phyloP scores from a whole-genome alignment of 2,797 vertebrate species.

The Acestrorhynchus altus region DNA sequence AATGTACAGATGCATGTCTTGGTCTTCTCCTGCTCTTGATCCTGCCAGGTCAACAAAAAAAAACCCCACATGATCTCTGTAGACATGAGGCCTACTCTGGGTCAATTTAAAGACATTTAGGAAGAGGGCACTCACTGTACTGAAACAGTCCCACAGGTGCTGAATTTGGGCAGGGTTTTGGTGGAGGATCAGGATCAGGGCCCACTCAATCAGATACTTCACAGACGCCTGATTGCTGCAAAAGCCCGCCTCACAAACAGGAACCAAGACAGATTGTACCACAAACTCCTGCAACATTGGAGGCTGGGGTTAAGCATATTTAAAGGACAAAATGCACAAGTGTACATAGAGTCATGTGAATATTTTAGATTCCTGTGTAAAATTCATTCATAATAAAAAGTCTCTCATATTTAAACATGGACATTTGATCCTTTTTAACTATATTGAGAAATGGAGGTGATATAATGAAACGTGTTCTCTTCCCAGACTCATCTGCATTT shows the following conservation, averaged over 20 bases:
- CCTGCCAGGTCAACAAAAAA: conserved; percentile 63
- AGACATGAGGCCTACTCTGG: neutral
- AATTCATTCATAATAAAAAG: too few relatives aligned
- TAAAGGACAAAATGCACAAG: neutral
- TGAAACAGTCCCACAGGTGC: conserved; percentile 89
- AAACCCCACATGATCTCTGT: neutral
- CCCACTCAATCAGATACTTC: conserved; percentile 94
- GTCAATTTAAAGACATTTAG: neutral
- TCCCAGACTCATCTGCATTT: too few relatives aligned
- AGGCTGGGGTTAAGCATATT: neutral
- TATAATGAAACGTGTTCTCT: too few relatives aligned
- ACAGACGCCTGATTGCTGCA: conserved; percentile 92
- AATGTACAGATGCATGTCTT: conserved; percentile 93
- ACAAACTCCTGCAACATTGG: conserved; percentile 81
- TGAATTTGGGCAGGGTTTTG: conserved; percentile 83
- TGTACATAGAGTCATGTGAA: neutral
- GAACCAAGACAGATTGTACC: conserved; percentile 74
- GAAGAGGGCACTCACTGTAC: conserved; percentile 66
- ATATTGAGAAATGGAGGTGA: too few relatives aligned
- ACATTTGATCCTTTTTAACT: too few relatives aligned
- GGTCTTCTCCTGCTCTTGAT: conserved; percentile 89
- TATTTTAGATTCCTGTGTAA: too few relatives aligned
- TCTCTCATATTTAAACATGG: too few relatives aligned
- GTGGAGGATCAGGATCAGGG: conserved; percentile 86
- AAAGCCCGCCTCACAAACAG: conserved; percentile 87